Evolutionary conservation across 1,140 invertebrate species (phyloP).

Genomic region (roundworm (Caenorhabditis elegans)): DNA sequence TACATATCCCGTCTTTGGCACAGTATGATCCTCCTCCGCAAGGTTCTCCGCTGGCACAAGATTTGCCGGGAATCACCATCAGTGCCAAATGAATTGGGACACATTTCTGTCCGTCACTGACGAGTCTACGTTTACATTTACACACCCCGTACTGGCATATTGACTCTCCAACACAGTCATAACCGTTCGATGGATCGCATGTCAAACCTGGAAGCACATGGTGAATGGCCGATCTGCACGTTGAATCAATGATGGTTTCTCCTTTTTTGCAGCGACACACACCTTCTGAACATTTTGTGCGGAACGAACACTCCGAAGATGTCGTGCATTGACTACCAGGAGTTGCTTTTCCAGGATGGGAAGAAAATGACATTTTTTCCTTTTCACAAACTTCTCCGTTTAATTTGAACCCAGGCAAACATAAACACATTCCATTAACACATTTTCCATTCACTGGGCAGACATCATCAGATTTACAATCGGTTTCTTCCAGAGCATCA

Average conservation of each 20-base stretch:
- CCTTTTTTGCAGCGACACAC: conserved; percentile 49
- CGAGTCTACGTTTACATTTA: conserved; percentile 52
- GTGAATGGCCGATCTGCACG: conserved; percentile 42
- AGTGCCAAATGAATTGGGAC: conserved; percentile 46
- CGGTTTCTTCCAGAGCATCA: not conserved
- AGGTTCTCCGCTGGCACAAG: conserved; percentile 44
- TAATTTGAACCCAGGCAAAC: not conserved
- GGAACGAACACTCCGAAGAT: conserved; percentile 38
- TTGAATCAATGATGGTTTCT: conserved; percentile 40
- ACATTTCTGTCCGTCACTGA: conserved; percentile 56
- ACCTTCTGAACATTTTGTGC: conserved; percentile 42
- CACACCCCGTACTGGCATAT: conserved; percentile 64
- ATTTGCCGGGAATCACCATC: conserved; percentile 51
- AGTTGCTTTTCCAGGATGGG: not conserved
- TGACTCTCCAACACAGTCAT: conserved; percentile 59
- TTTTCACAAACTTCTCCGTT: not conserved
- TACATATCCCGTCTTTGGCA: conserved; percentile 51
- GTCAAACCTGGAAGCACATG: conserved; percentile 49
- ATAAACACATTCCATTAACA: conserved; percentile 32
- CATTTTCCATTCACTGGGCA: conserved; percentile 22
- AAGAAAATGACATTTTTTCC: not conserved
- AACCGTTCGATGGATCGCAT: conserved; percentile 60
- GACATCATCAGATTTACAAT: not conserved
- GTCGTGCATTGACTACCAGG: conserved; percentile 32
- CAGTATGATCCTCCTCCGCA: conserved; percentile 54